Conservation (phyloP, 1,140 invertebrate species). For the Leptestheria dahalacensis region DNA sequence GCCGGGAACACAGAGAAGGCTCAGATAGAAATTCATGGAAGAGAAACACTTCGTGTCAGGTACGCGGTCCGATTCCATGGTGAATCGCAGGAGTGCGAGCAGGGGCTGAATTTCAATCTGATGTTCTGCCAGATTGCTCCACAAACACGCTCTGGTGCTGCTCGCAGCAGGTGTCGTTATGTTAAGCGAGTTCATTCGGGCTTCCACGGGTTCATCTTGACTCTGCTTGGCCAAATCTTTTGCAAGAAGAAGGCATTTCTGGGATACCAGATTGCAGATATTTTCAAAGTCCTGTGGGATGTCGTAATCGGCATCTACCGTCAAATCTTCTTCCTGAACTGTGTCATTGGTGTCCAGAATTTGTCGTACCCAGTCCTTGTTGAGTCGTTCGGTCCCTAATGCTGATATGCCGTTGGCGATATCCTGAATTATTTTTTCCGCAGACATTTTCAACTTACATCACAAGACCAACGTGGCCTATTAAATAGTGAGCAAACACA, state of each 20-base stretch:
- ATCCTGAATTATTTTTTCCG: neutral
- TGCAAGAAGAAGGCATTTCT: neutral
- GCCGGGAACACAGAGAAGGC: constrained; percentile 34
- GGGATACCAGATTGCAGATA: neutral
- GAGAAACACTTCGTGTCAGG: neutral
- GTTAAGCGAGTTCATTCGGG: neutral
- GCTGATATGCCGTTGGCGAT: neutral
- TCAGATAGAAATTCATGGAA: neutral
- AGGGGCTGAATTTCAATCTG: neutral
- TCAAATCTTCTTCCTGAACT: neutral
- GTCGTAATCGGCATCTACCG: neutral
- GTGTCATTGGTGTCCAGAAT: neutral
- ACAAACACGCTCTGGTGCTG: neutral
- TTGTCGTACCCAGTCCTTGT: neutral
- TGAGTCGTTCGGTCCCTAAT: neutral
- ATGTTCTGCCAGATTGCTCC: neutral
- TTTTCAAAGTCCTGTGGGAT: neutral
- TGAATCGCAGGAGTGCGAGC: neutral
- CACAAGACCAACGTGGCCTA: neutral
- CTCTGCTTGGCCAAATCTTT: neutral
- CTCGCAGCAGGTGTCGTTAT: neutral
- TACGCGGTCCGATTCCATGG: neutral
- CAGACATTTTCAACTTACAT: neutral
- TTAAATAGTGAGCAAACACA: neutral
- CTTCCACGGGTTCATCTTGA: neutral